Evolutionary conservation across 2,888 invertebrate species (phyloP).

Genomic region (Lucinisca nassula): DNA sequence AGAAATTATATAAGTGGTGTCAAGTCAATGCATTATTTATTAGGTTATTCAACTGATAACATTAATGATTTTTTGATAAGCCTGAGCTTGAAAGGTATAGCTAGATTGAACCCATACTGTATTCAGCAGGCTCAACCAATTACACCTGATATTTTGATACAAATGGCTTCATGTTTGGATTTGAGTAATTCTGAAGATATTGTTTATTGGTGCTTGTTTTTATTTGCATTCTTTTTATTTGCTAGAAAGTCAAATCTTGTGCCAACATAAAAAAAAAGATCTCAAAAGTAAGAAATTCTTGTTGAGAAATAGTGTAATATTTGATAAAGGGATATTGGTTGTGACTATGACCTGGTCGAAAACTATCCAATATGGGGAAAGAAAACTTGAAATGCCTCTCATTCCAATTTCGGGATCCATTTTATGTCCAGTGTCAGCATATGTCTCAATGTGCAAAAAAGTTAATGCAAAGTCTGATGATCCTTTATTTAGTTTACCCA

Average conservation of each 20-base stretch:
- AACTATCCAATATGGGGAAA: too few relatives aligned
- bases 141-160: neutral
- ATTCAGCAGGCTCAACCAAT: conserved; percentile 1
- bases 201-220: conserved; percentile 4
- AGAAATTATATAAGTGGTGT: conserved; percentile 33
- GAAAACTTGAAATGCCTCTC: too few relatives aligned
- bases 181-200: neutral
- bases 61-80: neutral
- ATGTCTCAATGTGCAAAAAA: too few relatives aligned
- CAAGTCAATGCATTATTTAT: conserved; percentile 15
- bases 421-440: too few relatives aligned
- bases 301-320: neutral
- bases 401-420: too few relatives aligned
- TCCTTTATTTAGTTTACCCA: too few relatives aligned
- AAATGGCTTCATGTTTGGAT: neutral
- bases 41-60: neutral
- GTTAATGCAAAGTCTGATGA: too few relatives aligned
- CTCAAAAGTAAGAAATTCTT: neutral
- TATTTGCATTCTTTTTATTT: conserved; percentile 17
- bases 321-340: too few relatives aligned
- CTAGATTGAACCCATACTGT: conserved; percentile 6
- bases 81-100: conserved; percentile 12
- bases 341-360: too few relatives aligned
- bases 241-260: conserved; percentile 24
- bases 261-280: neutral